phyloP scores from a whole-genome alignment of 2,888 invertebrate species.

The Eupithecia pulchellata region DNA sequence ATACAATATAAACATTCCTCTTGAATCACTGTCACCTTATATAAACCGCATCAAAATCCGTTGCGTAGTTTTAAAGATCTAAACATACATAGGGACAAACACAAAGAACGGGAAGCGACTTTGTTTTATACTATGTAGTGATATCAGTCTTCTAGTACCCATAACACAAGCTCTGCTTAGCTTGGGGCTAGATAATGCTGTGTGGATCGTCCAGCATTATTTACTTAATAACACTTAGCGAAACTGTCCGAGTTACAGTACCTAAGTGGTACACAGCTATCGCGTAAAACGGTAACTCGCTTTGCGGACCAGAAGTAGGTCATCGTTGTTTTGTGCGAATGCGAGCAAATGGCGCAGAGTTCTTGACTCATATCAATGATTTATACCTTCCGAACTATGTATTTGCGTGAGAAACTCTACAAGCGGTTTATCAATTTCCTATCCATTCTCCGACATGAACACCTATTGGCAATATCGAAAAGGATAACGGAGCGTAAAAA shows the following conservation, averaged over 20 bases:
- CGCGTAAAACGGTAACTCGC: constrained; percentile 43
- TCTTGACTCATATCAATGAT: constrained; percentile 61
- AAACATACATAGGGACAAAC: too few relatives aligned
- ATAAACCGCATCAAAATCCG: too few relatives aligned
- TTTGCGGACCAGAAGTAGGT: constrained; percentile 71
- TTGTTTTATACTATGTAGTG: too few relatives aligned
- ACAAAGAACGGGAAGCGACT: too few relatives aligned
- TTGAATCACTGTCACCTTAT: too few relatives aligned
- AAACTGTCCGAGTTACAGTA: constrained; percentile 22
- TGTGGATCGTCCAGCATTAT: too few relatives aligned
- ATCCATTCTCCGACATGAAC: too few relatives aligned
- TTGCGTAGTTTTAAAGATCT: too few relatives aligned
- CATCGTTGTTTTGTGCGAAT: constrained; percentile 63
- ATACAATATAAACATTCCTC: too few relatives aligned
- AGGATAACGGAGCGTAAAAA: constrained; percentile 25
- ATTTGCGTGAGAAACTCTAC: constrained; percentile 51
- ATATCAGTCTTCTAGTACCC: too few relatives aligned
- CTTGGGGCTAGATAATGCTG: too few relatives aligned
- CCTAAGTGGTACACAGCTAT: constrained; percentile 30
- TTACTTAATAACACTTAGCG: constrained; percentile 25
- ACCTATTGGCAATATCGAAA: constrained; percentile 6
- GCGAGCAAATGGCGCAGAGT: constrained; percentile 61
- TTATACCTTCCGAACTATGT: constrained; percentile 54
- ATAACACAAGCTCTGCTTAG: too few relatives aligned
- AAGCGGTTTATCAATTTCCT: constrained; percentile 27